These are phyloP conservation scores for Rhamnusium bicolor DNA, from an alignment of 2,888 invertebrate species.

Conservation along the genomic window DNA sequence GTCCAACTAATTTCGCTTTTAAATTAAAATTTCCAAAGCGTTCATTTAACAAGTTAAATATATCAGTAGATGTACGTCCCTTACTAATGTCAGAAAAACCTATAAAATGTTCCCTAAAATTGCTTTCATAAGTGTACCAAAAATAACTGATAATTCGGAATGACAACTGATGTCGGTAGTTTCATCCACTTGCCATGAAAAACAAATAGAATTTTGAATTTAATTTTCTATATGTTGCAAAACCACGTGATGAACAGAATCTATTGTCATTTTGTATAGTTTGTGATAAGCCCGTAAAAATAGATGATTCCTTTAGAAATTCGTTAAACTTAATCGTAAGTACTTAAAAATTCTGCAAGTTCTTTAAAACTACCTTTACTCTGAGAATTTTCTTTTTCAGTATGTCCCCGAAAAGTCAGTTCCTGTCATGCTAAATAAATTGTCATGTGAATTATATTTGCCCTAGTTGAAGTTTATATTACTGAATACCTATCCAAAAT, in stretches of 20 bases:
- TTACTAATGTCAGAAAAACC: slow-evolving; percentile 60
- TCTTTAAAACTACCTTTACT: neutral
- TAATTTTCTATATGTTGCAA: slow-evolving; percentile 25
- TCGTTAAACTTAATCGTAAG: slow-evolving; percentile 25
- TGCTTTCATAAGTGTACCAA: slow-evolving; percentile 55
- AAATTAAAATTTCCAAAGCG: slow-evolving; percentile 55
- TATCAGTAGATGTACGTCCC: slow-evolving; percentile 11
- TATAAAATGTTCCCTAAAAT: slow-evolving; percentile 58
- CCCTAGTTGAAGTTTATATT: no score
- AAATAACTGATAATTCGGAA: slow-evolving; percentile 55
- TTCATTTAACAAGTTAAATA: slow-evolving; percentile 53
- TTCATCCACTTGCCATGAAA: slow-evolving; percentile 48
- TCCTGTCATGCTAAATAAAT: neutral
- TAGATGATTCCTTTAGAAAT: slow-evolving; percentile 33
- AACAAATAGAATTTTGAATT: slow-evolving; percentile 35
- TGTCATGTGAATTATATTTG: no score
- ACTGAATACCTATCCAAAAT: no score
- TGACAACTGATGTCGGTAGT: slow-evolving; percentile 49
- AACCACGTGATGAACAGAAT: neutral
- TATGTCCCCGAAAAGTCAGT: neutral
- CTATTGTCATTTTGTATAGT: neutral
- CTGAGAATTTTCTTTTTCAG: neutral
- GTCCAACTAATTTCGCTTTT: slow-evolving; percentile 58
- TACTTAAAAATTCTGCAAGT: neutral
- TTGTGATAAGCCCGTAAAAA: slow-evolving; percentile 5